Evolutionary conservation across 2,113 vertebrate species (phyloP).

Genomic region (Dromaius novaehollandiae): DNA sequence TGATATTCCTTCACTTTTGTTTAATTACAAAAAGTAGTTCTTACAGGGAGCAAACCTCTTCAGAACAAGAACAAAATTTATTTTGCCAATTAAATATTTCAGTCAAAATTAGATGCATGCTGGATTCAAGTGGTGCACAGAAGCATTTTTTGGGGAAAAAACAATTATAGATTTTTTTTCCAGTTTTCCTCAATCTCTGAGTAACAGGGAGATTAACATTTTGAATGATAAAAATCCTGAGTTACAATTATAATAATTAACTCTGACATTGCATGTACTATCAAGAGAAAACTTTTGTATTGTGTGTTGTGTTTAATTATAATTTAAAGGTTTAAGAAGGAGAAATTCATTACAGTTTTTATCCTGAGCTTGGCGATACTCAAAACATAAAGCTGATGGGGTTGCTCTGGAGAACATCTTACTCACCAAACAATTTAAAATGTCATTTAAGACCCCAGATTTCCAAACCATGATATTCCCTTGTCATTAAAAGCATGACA

Average conservation of each 20-base stretch:
- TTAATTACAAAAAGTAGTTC: slow-evolving; percentile 6
- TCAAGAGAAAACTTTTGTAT: slow-evolving; percentile 65
- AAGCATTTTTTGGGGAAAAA: not conserved
- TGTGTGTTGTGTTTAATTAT: slow-evolving; percentile 65
- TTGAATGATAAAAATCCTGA: slow-evolving; percentile 13
- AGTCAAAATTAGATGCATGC: not conserved
- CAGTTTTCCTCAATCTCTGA: not conserved
- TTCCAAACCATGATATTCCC: not conserved
- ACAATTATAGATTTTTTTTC: not conserved
- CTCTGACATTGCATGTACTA: slow-evolving; percentile 45
- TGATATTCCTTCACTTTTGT: not conserved
- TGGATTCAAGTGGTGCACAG: not conserved
- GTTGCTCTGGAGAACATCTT: slow-evolving; percentile 28
- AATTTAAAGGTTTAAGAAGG: slow-evolving; percentile 56
- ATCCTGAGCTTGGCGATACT: slow-evolving; percentile 33
- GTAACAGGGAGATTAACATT: slow-evolving; percentile 45
- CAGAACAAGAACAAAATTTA: slow-evolving; percentile 30
- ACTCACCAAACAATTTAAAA: slow-evolving; percentile 44
- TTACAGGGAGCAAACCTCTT: not conserved
- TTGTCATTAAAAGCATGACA: slow-evolving; percentile 25
- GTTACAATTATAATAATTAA: slow-evolving; percentile 67
- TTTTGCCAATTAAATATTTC: slow-evolving; percentile 16
- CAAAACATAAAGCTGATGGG: slow-evolving; percentile 50
- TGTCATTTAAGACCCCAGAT: slow-evolving; percentile 21
- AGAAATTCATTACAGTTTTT: slow-evolving; percentile 64